phyloP scores from a whole-genome alignment of 1,140 invertebrate species.

The Schlechtendalia chinensis region DNA sequence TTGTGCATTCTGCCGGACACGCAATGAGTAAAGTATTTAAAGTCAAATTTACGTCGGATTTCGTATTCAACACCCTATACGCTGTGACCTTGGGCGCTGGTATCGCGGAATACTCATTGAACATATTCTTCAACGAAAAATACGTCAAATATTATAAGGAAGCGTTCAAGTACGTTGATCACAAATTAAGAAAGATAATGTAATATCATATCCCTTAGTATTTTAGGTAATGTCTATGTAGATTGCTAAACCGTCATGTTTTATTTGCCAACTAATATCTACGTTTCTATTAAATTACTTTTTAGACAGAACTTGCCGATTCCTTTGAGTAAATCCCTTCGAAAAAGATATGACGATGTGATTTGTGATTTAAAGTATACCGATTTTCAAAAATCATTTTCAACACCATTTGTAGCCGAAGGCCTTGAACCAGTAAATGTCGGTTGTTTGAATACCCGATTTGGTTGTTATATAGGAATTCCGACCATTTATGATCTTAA shows the following conservation, averaged over 20 bases:
- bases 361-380: constrained; percentile 36
- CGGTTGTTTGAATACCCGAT: constrained; percentile 34
- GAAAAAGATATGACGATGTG: constrained; percentile 42
- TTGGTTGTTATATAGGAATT: constrained; percentile 49
- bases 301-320: constrained; percentile 31
- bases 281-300: not conserved
- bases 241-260: not conserved
- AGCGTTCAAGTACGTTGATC: not conserved
- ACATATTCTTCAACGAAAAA: not conserved
- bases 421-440: constrained; percentile 26
- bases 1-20: too few relatives aligned
- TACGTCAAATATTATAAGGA: constrained; percentile 21
- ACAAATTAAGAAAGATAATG: not conserved
- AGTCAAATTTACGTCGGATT: constrained; percentile 12
- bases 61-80: not conserved
- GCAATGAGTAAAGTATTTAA: not conserved
- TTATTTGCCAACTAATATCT: not conserved
- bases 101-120: not conserved
- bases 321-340: constrained; percentile 31
- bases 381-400: constrained; percentile 28
- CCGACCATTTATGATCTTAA: constrained; percentile 39
- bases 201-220: too few relatives aligned
- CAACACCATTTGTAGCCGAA: constrained; percentile 9
- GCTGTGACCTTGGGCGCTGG: not conserved
- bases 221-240: too few relatives aligned